Conservation (phyloP, 2,888 invertebrate genomes). For the Exocentrus adspersus region DNA sequence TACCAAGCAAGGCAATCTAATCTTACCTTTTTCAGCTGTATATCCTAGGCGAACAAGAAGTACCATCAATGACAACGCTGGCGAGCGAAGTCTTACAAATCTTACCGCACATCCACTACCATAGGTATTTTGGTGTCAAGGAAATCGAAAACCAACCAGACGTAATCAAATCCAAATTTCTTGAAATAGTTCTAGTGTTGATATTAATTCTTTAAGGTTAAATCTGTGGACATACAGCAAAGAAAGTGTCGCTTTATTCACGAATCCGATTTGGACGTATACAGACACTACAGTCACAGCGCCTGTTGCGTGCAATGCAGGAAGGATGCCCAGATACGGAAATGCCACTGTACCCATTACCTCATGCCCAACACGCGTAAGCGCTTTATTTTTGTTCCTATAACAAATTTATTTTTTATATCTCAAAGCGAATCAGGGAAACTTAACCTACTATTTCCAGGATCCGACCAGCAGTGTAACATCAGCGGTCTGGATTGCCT, state of each 20-base stretch:
- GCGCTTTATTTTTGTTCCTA: no score
- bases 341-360: conserved; percentile 77
- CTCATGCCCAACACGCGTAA: conserved; percentile 73
- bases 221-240: conserved; percentile 70
- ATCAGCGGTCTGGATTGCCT: conserved; percentile 74
- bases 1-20: no score
- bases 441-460: conserved; percentile 59
- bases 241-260: conserved; percentile 77
- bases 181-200: no score
- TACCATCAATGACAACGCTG: conserved; percentile 74
- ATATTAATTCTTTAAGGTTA: conserved; percentile 59
- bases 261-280: conserved; percentile 72
- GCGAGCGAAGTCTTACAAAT: conserved; percentile 71
- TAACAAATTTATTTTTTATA: no score
- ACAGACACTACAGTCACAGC: conserved; percentile 76
- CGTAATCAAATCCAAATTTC: conserved; percentile 51
- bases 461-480: conserved; percentile 67
- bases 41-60: conserved; percentile 73
- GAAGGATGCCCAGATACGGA: conserved; percentile 69
- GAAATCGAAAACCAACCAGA: conserved; percentile 77
- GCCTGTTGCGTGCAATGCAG: conserved; percentile 78
- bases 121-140: conserved; percentile 58
- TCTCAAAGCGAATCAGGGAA: no score
- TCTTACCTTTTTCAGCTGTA: conserved; percentile 67
- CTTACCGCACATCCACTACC: conserved; percentile 68